A percentile compares a stretch with the other conserved stretches of the same genome.
phyloP scores from a whole-genome alignment of 2,797 vertebrate genomes.

The Scyliorhinus canicula region DNA sequence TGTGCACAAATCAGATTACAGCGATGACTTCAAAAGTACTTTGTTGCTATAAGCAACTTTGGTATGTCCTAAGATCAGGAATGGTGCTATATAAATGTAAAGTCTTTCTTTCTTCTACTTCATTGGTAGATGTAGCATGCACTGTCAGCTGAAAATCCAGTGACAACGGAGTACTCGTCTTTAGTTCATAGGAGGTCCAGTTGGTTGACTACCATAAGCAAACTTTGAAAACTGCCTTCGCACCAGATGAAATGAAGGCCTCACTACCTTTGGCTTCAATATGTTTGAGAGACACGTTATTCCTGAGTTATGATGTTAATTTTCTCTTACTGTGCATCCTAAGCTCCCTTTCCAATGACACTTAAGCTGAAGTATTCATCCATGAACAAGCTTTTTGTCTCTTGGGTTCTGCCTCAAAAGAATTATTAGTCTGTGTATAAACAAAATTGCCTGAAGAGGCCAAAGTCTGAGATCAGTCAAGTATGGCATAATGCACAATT shows the following conservation, averaged over 20 bases:
- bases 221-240: neutral
- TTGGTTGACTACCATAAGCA: neutral
- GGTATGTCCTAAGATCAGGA: too few species aligned
- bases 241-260: neutral
- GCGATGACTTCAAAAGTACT: neutral
- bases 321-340: neutral
- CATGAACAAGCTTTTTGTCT: neutral
- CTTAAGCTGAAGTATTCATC: neutral
- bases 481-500: conserved; percentile 1
- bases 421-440: neutral
- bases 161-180: too few species aligned
- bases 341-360: neutral
- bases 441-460: neutral
- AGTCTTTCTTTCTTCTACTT: too few species aligned
- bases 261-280: neutral
- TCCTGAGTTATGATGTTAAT: neutral
- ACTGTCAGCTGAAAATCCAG: too few species aligned
- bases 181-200: neutral
- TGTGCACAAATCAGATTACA: too few species aligned
- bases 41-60: too few species aligned
- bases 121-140: too few species aligned
- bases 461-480: conserved; percentile 18
- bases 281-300: neutral
- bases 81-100: too few species aligned
- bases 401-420: neutral